Evolutionary conservation across 2,113 vertebrate species (phyloP).

Genomic region (Alexandromys fortis): DNA sequence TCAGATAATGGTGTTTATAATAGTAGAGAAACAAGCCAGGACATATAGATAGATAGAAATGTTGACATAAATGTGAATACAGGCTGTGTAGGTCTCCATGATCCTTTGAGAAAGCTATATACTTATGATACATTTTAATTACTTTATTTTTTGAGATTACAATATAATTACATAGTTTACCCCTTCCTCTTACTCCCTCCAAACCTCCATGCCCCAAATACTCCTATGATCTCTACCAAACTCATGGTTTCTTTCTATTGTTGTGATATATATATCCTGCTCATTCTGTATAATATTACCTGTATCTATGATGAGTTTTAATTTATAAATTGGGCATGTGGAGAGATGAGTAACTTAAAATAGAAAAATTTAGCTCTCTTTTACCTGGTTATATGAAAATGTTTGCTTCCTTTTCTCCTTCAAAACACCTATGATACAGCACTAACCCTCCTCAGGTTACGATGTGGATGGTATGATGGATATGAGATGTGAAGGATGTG

Average conservation of each 20-base stretch:
- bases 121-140: neutral
- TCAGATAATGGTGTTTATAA: neutral
- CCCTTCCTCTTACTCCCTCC: neutral
- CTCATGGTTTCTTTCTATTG: neutral
- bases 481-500: too few relatives aligned
- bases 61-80: neutral
- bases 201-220: neutral
- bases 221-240: neutral
- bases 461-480: too few relatives aligned
- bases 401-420: too few relatives aligned
- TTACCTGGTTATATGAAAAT: neutral
- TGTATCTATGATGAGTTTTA: neutral
- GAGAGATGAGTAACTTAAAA: neutral
- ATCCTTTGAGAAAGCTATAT: neutral
- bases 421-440: neutral
- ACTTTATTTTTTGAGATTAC: neutral
- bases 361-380: neutral
- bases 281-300: neutral
- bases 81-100: neutral
- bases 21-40: neutral
- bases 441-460: neutral
- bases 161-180: neutral
- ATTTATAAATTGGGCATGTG: neutral
- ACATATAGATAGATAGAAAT: too few relatives aligned
- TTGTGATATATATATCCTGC: neutral